Conservation (phyloP, 2,888 invertebrate species). For the Silvanus unidentatus region DNA sequence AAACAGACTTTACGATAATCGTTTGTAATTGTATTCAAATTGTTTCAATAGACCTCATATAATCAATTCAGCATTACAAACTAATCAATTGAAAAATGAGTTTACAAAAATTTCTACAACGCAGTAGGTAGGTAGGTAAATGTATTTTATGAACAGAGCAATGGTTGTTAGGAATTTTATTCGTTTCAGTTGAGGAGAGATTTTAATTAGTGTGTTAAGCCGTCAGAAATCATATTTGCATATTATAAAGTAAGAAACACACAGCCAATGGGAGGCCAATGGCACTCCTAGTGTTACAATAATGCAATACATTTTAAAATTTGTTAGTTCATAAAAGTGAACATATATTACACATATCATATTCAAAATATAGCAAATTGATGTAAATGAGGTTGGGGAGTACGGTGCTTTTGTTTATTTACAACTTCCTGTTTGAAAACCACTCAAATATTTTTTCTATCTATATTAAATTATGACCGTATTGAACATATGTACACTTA, state of each 20-base stretch:
- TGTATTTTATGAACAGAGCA: too few species aligned
- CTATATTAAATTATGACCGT: not conserved
- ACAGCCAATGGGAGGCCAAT: conserved; percentile 20
- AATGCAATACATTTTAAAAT: conserved; percentile 10
- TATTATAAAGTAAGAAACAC: conserved; percentile 21
- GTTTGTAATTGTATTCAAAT: too few species aligned
- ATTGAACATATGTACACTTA: too few species aligned
- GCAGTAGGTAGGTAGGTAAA: too few species aligned
- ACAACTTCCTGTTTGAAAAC: conserved; percentile 1
- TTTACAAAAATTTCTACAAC: too few species aligned
- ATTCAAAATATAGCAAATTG: not conserved
- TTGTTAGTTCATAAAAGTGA: too few species aligned
- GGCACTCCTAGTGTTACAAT: conserved; percentile 16
- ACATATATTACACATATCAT: too few species aligned
- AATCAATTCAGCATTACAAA: too few species aligned
- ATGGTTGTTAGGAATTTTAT: conserved; percentile 20
- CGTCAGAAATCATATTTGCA: conserved; percentile 23
- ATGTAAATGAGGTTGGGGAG: conserved; percentile 12
- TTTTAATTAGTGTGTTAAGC: conserved; percentile 21
- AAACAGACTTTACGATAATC: conserved; percentile 11
- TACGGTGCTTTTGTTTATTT: conserved; percentile 16
- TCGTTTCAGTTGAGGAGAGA: conserved; percentile 18
- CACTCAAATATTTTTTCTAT: not conserved
- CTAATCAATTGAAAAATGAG: too few species aligned
- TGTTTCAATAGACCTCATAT: too few species aligned